phyloP scores from a whole-genome alignment of 2,888 invertebrate species.

The Amphipyra berbera region DNA sequence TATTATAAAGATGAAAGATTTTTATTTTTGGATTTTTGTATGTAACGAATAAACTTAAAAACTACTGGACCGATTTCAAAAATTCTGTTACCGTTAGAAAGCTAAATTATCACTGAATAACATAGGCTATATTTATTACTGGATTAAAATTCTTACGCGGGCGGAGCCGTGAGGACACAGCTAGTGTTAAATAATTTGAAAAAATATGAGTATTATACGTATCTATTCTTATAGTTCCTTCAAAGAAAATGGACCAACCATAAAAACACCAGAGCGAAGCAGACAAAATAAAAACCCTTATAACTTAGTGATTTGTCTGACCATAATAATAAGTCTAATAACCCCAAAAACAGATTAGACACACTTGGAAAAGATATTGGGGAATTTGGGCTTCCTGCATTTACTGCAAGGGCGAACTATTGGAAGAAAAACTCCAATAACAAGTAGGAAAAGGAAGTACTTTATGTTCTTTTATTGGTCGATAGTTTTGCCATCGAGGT shows the following conservation, averaged over 20 bases:
- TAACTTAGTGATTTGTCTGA: slow-evolving; percentile 22
- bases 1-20: too few relatives aligned
- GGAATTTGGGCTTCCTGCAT: slow-evolving; percentile 38
- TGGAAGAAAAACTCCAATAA: slow-evolving; percentile 43
- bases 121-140: too few relatives aligned
- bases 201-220: too few relatives aligned
- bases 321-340: slow-evolving; percentile 37
- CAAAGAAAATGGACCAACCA: not conserved
- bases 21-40: too few relatives aligned
- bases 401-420: slow-evolving; percentile 24
- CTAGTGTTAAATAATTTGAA: too few relatives aligned
- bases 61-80: too few relatives aligned
- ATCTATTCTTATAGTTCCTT: too few relatives aligned
- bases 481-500: slow-evolving; percentile 34
- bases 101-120: too few relatives aligned
- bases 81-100: too few relatives aligned
- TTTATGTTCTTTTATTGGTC: slow-evolving; percentile 33
- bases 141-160: too few relatives aligned
- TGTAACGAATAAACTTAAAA: too few relatives aligned
- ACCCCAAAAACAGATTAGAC: slow-evolving; percentile 45
- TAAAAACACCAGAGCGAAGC: not conserved
- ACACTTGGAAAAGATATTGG: slow-evolving; percentile 29
- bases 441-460: slow-evolving; percentile 46
- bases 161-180: too few relatives aligned
- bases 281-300: slow-evolving; percentile 10